Evolutionary conservation across 2,888 invertebrate genomes (phyloP).

Genomic region (Tipula vernalis): DNA sequence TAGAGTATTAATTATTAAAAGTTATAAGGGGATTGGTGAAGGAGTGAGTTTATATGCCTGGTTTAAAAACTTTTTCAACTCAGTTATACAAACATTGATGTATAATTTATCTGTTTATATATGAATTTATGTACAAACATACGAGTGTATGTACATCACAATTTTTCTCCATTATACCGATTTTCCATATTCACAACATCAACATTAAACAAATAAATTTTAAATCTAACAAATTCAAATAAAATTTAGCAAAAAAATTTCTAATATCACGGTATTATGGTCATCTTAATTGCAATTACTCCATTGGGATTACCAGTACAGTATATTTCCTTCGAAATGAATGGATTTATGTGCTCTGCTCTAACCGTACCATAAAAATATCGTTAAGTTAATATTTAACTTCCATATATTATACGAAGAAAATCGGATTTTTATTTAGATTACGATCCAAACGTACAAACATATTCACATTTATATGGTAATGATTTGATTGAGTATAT

Average conservation of each 20-base stretch:
- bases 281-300: constrained; percentile 8
- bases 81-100: background rate
- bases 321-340: background rate
- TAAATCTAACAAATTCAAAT: background rate
- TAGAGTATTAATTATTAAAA: background rate
- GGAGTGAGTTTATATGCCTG: background rate
- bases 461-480: background rate
- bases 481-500: background rate
- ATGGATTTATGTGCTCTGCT: background rate
- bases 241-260: background rate
- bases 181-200: background rate
- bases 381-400: constrained; percentile 4
- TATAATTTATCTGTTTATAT: background rate
- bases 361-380: background rate
- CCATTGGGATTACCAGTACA: constrained; percentile 6
- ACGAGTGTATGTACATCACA: background rate
- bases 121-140: background rate
- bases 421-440: background rate
- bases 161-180: background rate
- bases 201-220: background rate
- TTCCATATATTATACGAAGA: background rate
- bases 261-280: constrained; percentile 11
- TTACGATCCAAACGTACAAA: background rate
- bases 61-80: background rate
- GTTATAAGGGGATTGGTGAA: background rate